Evolutionary conservation across 2,797 vertebrate genomes (phyloP).

Genomic region (Sebastes iracundus): DNA sequence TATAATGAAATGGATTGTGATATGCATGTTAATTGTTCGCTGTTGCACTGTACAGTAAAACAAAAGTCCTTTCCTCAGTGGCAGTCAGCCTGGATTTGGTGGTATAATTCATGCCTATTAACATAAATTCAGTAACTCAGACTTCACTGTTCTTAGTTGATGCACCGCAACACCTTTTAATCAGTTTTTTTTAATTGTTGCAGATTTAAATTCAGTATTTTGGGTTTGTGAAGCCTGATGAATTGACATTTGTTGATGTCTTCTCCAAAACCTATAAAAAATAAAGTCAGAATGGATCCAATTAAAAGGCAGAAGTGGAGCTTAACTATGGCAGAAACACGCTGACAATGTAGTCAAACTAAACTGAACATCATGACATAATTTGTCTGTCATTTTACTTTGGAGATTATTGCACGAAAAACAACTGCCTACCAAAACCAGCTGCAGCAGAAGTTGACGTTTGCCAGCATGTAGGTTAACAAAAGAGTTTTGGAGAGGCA

Average conservation of each 20-base stretch:
- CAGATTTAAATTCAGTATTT: background rate
- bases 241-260: background rate
- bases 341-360: background rate
- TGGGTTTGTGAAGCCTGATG: background rate
- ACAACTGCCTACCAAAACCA: too few species aligned
- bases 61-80: constrained; percentile 36
- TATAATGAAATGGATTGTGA: constrained; percentile 67
- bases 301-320: background rate
- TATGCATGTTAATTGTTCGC: constrained; percentile 64
- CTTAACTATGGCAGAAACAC: background rate
- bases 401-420: too few species aligned
- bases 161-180: background rate
- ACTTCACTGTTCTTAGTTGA: background rate
- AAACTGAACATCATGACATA: too few species aligned
- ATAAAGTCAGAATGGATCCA: background rate
- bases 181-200: background rate
- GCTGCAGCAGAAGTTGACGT: too few species aligned
- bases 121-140: background rate
- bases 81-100: constrained; percentile 12
- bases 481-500: too few species aligned
- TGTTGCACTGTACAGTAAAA: constrained; percentile 38
- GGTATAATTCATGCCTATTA: background rate
- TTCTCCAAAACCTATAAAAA: background rate
- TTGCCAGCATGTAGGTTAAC: too few species aligned
- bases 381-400: too few species aligned